A percentile compares a stretch with the other conserved stretches of the same genome.
Conservation (phyloP, 92 coral and sea anemone genomes). For the Anthopleura xanthogrammica region DNA sequence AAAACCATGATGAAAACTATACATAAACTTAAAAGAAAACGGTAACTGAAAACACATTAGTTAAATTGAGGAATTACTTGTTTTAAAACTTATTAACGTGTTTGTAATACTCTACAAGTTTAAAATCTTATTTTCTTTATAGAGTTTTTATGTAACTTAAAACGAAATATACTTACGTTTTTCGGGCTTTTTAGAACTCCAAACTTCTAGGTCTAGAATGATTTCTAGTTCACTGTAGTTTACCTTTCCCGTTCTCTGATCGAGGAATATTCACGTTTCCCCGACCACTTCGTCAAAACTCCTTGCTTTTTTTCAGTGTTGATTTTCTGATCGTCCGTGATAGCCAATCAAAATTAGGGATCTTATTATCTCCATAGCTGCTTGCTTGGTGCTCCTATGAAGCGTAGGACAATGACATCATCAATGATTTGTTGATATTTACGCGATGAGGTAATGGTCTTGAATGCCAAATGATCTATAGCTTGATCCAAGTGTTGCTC, state of each 20-base stretch:
- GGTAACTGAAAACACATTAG: too few species aligned
- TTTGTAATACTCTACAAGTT: background rate
- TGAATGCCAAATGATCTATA: background rate
- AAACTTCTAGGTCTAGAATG: background rate
- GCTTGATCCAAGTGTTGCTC: background rate
- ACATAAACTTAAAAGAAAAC: too few species aligned
- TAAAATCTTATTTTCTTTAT: background rate
- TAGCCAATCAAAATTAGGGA: constrained; percentile 20
- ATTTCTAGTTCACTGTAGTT: background rate
- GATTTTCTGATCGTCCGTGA: constrained; percentile 9
- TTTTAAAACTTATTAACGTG: too few species aligned
- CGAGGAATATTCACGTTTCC: background rate
- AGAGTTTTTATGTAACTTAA: background rate
- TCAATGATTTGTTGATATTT: constrained; percentile 20
- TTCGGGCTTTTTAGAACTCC: background rate
- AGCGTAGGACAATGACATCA: constrained; percentile 59
- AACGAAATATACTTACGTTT: background rate
- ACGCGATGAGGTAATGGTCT: constrained; percentile 52
- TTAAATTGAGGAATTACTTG: too few species aligned
- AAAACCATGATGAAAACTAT: too few species aligned
- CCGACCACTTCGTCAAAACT: background rate
- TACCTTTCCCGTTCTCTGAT: background rate
- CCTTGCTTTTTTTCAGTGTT: constrained; percentile 23
- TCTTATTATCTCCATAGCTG: constrained; percentile 15
- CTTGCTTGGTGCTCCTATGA: constrained; percentile 34